Percentiles rank a stretch among this genome's conserved stretches.
Conservation (phyloP, 2,797 vertebrate species). For the Artibeus jamaicensis region DNA sequence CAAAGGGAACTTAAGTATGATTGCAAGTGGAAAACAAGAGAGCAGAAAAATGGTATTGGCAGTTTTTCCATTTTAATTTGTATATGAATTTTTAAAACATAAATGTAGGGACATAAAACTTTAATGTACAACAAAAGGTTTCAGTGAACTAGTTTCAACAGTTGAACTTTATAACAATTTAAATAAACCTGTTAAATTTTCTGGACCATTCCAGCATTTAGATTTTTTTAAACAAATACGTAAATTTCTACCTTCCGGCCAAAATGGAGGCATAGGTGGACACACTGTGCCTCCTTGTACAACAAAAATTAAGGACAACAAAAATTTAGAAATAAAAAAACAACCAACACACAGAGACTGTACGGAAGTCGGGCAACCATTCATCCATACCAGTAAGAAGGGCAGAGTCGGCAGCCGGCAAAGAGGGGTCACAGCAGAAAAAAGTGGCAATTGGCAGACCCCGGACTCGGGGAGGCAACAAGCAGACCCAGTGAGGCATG, state of each 20-base stretch:
- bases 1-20: background rate
- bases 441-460: too few species aligned
- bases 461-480: too few species aligned
- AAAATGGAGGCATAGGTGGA: too few species aligned
- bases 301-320: too few species aligned
- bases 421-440: too few species aligned
- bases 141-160: background rate
- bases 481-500: too few species aligned
- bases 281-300: too few species aligned
- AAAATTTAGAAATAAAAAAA: too few species aligned
- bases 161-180: background rate
- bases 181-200: conserved; percentile 71
- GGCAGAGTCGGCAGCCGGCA: too few species aligned
- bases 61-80: background rate
- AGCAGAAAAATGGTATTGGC: background rate
- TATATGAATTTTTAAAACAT: background rate
- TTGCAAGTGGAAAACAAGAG: background rate
- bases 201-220: conserved; percentile 88
- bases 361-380: too few species aligned
- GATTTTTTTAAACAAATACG: conserved; percentile 70
- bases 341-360: too few species aligned
- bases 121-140: background rate
- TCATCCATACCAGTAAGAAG: too few species aligned
- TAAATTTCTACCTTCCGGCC: background rate
- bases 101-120: background rate